Conservation (phyloP, 1,140 invertebrate genomes). For the Trinorchestia longiramus region DNA sequence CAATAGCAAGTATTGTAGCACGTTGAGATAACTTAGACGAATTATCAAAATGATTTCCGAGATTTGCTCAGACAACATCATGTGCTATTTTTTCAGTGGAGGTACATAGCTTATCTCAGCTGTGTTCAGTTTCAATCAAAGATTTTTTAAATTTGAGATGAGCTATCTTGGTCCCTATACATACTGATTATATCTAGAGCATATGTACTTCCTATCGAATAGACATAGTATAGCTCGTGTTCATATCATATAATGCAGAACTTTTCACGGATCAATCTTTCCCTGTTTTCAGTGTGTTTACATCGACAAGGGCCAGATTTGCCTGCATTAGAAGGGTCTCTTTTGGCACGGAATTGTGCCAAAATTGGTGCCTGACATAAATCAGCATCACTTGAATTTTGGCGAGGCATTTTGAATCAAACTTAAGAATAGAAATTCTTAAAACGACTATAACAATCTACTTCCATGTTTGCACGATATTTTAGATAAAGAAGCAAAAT, state of each 20-base stretch:
- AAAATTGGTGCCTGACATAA: neutral
- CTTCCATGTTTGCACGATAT: neutral
- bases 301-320: neutral
- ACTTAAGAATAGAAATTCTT: neutral
- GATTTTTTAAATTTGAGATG: neutral
- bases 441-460: neutral
- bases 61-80: too few species aligned
- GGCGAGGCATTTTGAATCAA: neutral
- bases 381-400: neutral
- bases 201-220: neutral
- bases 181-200: neutral
- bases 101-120: too few species aligned
- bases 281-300: neutral
- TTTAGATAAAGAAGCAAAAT: neutral
- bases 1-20: too few species aligned
- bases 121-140: too few species aligned
- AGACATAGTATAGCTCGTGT: neutral
- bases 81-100: too few species aligned
- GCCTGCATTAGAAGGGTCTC: neutral
- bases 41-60: too few species aligned
- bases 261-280: neutral
- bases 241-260: neutral
- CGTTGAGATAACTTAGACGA: too few species aligned
- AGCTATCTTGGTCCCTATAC: neutral
- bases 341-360: neutral